Evolutionary conservation across 2,113 vertebrate genomes (phyloP).

Genomic region (Hypanus sabinus): DNA sequence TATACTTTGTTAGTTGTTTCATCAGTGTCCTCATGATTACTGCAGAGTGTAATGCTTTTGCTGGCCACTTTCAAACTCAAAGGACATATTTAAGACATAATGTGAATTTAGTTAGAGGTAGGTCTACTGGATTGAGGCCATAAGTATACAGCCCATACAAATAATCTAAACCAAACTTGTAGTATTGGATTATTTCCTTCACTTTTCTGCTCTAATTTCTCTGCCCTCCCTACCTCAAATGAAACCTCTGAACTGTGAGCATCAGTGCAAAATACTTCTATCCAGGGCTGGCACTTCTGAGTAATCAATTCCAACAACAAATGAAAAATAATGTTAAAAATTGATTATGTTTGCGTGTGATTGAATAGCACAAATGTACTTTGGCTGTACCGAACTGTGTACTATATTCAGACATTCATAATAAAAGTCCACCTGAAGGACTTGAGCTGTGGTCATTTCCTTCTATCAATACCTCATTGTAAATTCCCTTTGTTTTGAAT

Average conservation of each 20-base stretch:
- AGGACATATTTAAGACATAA: not conserved
- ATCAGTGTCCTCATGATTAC: not conserved
- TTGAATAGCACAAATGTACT: constrained; percentile 36
- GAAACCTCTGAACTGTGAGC: not conserved
- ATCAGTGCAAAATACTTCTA: constrained; percentile 1
- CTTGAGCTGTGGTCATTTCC: constrained; percentile 33
- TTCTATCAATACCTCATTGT: constrained; percentile 5
- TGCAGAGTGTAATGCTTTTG: not conserved
- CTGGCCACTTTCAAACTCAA: not conserved
- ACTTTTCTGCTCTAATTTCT: not conserved
- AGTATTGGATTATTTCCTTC: not conserved
- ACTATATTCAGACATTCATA: constrained; percentile 31
- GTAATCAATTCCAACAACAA: constrained; percentile 19
- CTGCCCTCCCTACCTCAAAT: not conserved
- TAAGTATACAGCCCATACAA: not conserved
- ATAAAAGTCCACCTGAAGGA: constrained; percentile 30
- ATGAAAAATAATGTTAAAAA: constrained; percentile 29
- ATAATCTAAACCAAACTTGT: not conserved
- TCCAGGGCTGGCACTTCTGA: constrained; percentile 2
- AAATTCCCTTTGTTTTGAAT: not conserved
- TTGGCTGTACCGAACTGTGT: constrained; percentile 28
- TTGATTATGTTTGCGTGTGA: constrained; percentile 26
- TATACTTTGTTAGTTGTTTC: not conserved
- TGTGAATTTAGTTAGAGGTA: not conserved
- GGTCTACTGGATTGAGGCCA: not conserved